Base-by-base conservation (phyloP, 2,888 invertebrate species). In the Heliothis peltigera region DNA sequence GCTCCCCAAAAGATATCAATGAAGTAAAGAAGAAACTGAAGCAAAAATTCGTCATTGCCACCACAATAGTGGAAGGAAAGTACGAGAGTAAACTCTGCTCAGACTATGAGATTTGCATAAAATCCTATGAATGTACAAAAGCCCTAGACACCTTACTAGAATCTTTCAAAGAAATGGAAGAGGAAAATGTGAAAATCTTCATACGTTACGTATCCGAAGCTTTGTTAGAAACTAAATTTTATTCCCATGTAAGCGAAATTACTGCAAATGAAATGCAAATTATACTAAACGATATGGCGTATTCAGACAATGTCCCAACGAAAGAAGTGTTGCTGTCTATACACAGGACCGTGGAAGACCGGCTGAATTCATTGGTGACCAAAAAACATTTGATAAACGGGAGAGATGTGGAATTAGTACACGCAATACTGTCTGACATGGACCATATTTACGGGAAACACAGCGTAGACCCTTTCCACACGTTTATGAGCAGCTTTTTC, bases 351-450 rank as follows among this genome's bases (percentile, higher is more conserved):
- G 84, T 91, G 5, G 77, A 85, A 59, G 72, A 75, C 0, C 85
- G 90, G 74, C n/a, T 89, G 1, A 71, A 79, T 18, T 61, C 75
- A 7, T 43, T 86, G 8, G 48, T 74, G 25, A 64, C 49, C 0
- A 73, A 83, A 21, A 68, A 51, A 21, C 75, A 81, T 10, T 47
- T 64, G 2, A 55, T 64, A 4, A 75, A 80, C 17, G 85, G 84
- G 0, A 82, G 82, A 35, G 92, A 93, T 10, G 80, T 87, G 2
- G 77, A 87, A 28, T 64, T 93, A 43, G 72, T 91, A 0, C 82
- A 91, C 47, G 80, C 79, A 0, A 91, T 93, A 64, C 66, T 93
- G 6, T 92, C 92, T 4, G 92, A 93, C 66, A 76, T 93, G 81
- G 93, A 93, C 68, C 85, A 89, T 49, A 79, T 90, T 46, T 92